A percentile compares a stretch with the other conserved stretches of the same genome.
Conservation (phyloP, 23 tunicate genomes). For the Oikopleura albicans region DNA sequence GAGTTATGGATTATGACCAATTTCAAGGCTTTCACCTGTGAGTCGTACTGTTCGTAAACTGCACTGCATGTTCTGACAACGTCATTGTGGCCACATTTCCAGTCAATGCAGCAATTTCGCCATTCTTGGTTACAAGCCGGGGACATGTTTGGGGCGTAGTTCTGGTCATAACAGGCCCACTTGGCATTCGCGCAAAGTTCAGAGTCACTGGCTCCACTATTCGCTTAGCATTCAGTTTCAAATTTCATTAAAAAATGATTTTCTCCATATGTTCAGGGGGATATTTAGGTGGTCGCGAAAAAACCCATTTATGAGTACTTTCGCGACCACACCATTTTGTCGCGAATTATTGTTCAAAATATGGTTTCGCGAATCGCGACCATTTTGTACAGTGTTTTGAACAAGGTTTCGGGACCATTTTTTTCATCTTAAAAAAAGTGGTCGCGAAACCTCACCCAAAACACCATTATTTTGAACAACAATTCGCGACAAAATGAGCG, state of each 20-base stretch:
- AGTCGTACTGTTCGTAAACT: conserved; percentile 50
- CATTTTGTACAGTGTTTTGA: too few species aligned
- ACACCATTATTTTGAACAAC: too few species aligned
- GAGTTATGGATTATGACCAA: too few species aligned
- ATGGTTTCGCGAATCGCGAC: too few species aligned
- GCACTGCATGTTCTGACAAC: conserved; percentile 17
- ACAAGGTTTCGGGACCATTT: too few species aligned
- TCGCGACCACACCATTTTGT: too few species aligned
- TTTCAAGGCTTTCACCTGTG: conserved; percentile 15
- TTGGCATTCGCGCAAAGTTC: conserved; percentile 49
- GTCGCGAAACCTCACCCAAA: too few species aligned
- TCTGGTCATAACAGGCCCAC: conserved; percentile 75
- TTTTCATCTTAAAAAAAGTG: too few species aligned
- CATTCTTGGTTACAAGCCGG: conserved; percentile 9
- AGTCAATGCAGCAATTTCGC: neutral
- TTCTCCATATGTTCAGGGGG: conserved; percentile 39
- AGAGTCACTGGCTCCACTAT: conserved; percentile 19
- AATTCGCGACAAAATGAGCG: too few species aligned
- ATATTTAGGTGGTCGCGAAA: neutral
- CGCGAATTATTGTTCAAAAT: too few species aligned
- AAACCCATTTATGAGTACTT: too few species aligned
- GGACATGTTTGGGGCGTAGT: conserved; percentile 52
- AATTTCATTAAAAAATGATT: too few species aligned
- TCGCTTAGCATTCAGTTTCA: conserved; percentile 37
- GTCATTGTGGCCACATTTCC: neutral